Evolutionary conservation across 2,888 invertebrate species (phyloP).

Genomic region (Orchestes rusci): DNA sequence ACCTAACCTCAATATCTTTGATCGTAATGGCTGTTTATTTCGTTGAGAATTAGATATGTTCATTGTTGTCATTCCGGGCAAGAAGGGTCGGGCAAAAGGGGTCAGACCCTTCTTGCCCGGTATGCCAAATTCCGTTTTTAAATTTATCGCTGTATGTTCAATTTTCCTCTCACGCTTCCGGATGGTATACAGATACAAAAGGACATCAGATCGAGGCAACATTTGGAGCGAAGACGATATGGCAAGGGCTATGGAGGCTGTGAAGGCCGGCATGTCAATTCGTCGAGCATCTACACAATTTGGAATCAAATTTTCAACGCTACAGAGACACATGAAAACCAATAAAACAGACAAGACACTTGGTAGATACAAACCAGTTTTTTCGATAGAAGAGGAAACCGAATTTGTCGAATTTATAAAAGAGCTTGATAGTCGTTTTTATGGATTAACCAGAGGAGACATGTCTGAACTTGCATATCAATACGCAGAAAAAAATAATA

Average conservation of each 20-base stretch:
- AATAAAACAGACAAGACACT: slow-evolving; percentile 1
- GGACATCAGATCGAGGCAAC: slow-evolving; percentile 4
- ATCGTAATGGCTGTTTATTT: no score
- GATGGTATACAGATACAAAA: slow-evolving; percentile 4
- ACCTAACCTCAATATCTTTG: no score
- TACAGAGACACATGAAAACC: neutral
- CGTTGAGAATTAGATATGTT: no score
- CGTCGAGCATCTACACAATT: slow-evolving; percentile 1
- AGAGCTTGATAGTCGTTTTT: slow-evolving; percentile 9
- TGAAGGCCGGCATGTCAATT: slow-evolving; percentile 1
- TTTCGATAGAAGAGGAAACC: slow-evolving; percentile 5
- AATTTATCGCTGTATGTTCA: neutral
- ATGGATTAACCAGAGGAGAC: slow-evolving; percentile 7
- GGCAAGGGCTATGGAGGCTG: slow-evolving; percentile 1
- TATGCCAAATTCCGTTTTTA: neutral
- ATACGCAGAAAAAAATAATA: slow-evolving; percentile 11
- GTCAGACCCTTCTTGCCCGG: no score
- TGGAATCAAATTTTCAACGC: slow-evolving; percentile 3
- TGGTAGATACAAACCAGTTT: slow-evolving; percentile 4
- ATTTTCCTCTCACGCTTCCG: neutral
- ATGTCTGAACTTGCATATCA: slow-evolving; percentile 9
- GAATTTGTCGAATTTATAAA: slow-evolving; percentile 10
- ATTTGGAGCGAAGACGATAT: slow-evolving; percentile 4
- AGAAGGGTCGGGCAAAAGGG: no score
- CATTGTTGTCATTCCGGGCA: no score